Evolutionary conservation across 92 coral and sea anemone genomes (phyloP), one percentile per base, ranked within the genome.

Genomic region (Phenganax marumi): DNA sequence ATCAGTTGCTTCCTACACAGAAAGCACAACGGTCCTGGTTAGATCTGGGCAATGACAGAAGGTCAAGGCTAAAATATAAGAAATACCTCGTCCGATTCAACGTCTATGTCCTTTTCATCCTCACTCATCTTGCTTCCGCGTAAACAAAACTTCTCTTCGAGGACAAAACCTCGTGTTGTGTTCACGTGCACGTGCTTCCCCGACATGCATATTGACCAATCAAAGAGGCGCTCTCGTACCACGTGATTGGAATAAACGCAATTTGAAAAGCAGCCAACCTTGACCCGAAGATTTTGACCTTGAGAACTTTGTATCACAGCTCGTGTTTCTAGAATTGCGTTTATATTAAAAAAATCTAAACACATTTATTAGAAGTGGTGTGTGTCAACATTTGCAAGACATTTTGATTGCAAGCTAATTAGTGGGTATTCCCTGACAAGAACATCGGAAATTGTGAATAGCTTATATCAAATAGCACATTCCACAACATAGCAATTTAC

Each of bases 51-150:
- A 21, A 52, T 52, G 65, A 68, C 63, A 75, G 58, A 62, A 56
- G 54, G 83, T 86, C 85, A 46, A 26, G 82, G 60, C 55, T 68
- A 53, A 63, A 68, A 49, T 65, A 71, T 73, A 23, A 18, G 69
- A 84, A 85, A 85, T 87, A 95, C 98, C 89, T 95, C 98, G 87
- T 95, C 98, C 85, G 97, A 92, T 91, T 95, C 98, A 66, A 95
- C 90, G 79, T 95, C 98, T 22, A 95, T 88, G 76, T 95, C 97
- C 76, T 91, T 90, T 64, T 92, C 97, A 79, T 95, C 98, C 90
- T 93, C 97, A 87, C 97, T 95, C 97, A 92, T 92, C 86, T 85
- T 87, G 62, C 47, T 58, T 79, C 86, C 50, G 80, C 80, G 57
- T 61, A 61, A 78, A 78, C 72, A 61, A 78, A 78, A 48, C 52